Evolutionary conservation across 1,140 invertebrate species (phyloP), one percentile per base, ranked within the genome.

Genomic region (Forficula auricularia): DNA sequence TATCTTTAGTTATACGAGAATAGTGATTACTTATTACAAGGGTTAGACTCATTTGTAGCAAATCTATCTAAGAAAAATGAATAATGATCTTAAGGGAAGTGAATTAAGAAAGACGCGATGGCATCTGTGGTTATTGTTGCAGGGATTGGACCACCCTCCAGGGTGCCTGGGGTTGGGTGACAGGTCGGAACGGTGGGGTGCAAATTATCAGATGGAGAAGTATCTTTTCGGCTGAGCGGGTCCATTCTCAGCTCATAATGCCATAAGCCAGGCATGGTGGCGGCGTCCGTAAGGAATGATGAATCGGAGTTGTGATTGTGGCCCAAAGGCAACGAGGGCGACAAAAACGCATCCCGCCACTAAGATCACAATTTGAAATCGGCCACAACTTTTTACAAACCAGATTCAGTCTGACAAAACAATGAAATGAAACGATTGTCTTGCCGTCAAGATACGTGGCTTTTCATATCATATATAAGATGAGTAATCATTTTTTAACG

Each of bases 121-220:
- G 22, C 22, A 27, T 27, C 22, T 27, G 10, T 10, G 22, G 22
- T 4, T 10, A 27, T 27, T 27, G 22, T 27, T n/a, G 22, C 4
- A 27, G 22, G 22, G 22, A n/a, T 10, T 27, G 22, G 4, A 27
- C 22, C 22, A n/a, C 22, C 22, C 22, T 27, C 10, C 10, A 6
- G 4, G 22, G 22, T 27, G n/a, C n/a, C n/a, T n/a, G 22, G 22
- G 22, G 22, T 27, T 4, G 22, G 22, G 22, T 27, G 22, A 27
- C 22, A 27, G 22, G 22, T 27, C 22, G 22, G 22, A 27, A 27
- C 4, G 22, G 22, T 27, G 22, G 22, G 22, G 22, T 27, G 22
- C 22, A 27, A 27, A 54, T 54, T 56, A 56, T 56, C 54, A 51
- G 54, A 57, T 57, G 49, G 53, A 53, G 49, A 52, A 55, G 52